Percentiles rank a stretch among this genome's conserved stretches.
These are phyloP conservation scores for Anastatus disparis DNA, from an alignment of 1,140 invertebrate species.

Conservation along the genomic window DNA sequence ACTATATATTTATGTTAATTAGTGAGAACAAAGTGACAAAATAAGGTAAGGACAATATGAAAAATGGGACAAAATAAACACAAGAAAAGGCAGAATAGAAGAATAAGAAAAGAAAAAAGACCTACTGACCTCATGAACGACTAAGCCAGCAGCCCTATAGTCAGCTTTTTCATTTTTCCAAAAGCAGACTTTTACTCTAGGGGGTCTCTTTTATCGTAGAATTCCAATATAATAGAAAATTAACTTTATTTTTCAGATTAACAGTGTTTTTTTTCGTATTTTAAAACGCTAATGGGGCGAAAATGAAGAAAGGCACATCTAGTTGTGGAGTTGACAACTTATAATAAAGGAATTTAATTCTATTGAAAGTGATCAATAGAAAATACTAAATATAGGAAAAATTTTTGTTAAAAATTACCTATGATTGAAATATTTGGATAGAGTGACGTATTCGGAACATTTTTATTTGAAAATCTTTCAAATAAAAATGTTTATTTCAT, in stretches of 20 bases:
- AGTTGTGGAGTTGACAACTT: neutral
- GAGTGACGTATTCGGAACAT: no score
- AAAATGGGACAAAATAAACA: conserved; percentile 19
- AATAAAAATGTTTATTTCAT: no score
- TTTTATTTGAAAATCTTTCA: no score
- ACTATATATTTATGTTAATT: conserved; percentile 29
- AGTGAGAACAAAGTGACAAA: neutral
- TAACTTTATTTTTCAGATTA: conserved; percentile 38
- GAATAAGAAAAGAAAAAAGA: neutral
- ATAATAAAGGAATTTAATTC: neutral
- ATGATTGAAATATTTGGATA: no score
- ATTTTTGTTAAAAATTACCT: no score
- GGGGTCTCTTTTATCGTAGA: neutral
- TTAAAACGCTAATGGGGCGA: conserved; percentile 2
- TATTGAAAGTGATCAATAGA: no score
- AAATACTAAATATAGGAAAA: no score
- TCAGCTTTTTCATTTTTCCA: conserved; percentile 18
- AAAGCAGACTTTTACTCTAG: conserved; percentile 1
- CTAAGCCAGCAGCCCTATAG: conserved; percentile 12
- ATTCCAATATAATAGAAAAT: conserved; percentile 28
- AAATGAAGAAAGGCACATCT: neutral
- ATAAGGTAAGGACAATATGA: neutral
- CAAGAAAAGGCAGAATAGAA: neutral
- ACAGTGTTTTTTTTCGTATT: conserved; percentile 22
- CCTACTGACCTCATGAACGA: conserved; percentile 13